Conservation (phyloP, 2,113 vertebrate genomes). For the Brachionichthys hirsutus region DNA sequence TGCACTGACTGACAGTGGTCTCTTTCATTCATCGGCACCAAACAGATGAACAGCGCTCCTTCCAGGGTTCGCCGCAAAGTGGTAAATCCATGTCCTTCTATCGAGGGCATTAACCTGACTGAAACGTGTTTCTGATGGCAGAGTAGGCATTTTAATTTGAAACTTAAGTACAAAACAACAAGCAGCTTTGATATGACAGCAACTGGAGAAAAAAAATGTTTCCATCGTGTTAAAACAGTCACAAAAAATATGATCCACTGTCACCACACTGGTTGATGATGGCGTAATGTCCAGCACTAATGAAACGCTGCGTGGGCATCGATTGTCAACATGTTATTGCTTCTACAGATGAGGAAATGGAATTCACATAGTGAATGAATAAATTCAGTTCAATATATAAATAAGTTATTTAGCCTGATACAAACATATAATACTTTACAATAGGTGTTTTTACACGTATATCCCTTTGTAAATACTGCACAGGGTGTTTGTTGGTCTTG, state of each 20-base stretch:
- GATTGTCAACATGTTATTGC: constrained; percentile 84
- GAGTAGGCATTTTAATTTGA: constrained; percentile 70
- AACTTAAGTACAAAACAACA: constrained; percentile 72
- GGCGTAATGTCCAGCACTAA: constrained; percentile 45
- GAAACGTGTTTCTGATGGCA: constrained; percentile 53
- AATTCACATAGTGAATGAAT: constrained; percentile 64
- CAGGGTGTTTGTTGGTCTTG: constrained; percentile 39
- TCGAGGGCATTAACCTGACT: constrained; percentile 42
- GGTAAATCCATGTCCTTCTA: not conserved
- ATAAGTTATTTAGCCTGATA: constrained; percentile 50
- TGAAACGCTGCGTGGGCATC: constrained; percentile 54
- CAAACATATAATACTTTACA: constrained; percentile 58
- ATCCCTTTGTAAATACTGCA: constrained; percentile 49
- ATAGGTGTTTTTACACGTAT: constrained; percentile 52
- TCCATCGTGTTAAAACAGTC: constrained; percentile 46
- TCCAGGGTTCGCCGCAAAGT: constrained; percentile 1
- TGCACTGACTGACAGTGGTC: too few species aligned
- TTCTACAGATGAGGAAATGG: constrained; percentile 68
- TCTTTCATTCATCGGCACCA: not conserved
- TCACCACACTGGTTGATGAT: constrained; percentile 57
- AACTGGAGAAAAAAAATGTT: constrained; percentile 52
- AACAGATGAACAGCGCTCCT: not conserved
- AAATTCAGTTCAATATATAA: constrained; percentile 50
- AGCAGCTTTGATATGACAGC: constrained; percentile 71
- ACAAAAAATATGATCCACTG: constrained; percentile 52